Percentiles rank a stretch among this genome's conserved stretches.
phyloP scores from a whole-genome alignment of 1,140 invertebrate species.

The Bathynomus jamesi region DNA sequence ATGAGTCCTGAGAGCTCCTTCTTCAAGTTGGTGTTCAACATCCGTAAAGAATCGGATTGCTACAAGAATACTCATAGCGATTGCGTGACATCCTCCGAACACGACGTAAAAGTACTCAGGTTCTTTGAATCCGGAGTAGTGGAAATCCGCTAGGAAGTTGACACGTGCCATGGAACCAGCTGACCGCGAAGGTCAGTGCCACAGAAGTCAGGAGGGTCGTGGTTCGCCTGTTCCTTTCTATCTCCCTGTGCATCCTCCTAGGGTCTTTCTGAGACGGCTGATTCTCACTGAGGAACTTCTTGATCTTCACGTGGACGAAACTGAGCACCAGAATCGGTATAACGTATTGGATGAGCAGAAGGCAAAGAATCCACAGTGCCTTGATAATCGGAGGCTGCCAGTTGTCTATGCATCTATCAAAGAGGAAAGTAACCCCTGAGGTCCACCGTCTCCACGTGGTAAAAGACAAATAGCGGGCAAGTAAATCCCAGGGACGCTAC shows the following conservation, averaged over 20 bases:
- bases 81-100: constrained; percentile 50
- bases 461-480: constrained; percentile 48
- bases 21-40: constrained; percentile 50
- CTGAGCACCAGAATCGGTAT: constrained; percentile 50
- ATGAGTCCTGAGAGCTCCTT: constrained; percentile 38
- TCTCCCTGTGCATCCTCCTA: constrained; percentile 42
- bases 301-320: constrained; percentile 50
- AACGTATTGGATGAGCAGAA: constrained; percentile 51
- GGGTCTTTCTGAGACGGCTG: constrained; percentile 30
- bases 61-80: constrained; percentile 52
- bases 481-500: constrained; percentile 43
- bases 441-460: constrained; percentile 42
- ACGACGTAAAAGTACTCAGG: constrained; percentile 36
- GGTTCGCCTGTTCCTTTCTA: constrained; percentile 49
- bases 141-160: constrained; percentile 46
- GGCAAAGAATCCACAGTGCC: constrained; percentile 47
- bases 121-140: constrained; percentile 24
- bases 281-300: constrained; percentile 42
- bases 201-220: constrained; percentile 48
- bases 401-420: constrained; percentile 45
- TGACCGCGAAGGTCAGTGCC: constrained; percentile 46
- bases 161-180: constrained; percentile 53
- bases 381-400: constrained; percentile 46
- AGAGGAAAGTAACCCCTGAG: constrained; percentile 41
- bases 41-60: constrained; percentile 52